Evolutionary conservation across 2,797 vertebrate species (phyloP).

Genomic region (Champsocephalus gunnari): DNA sequence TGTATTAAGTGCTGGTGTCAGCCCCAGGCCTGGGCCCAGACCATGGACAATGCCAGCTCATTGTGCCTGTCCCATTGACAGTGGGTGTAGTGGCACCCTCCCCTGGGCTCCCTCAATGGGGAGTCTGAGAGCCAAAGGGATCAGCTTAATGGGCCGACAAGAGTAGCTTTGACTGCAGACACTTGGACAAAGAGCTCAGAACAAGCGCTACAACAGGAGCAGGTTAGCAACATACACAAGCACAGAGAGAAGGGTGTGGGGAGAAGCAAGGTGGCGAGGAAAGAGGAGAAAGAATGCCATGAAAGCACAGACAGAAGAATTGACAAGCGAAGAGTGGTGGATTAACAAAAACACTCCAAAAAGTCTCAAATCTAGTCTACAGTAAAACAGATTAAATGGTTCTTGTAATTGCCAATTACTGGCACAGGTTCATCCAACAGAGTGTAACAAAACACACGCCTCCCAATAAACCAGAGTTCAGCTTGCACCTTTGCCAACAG

Average conservation of each 20-base stretch:
- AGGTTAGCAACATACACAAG: conserved; percentile 72
- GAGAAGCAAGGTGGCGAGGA: conserved; percentile 14
- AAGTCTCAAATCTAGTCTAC: conserved; percentile 12
- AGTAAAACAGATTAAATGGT: neutral
- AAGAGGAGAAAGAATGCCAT: conserved; percentile 19
- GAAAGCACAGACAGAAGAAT: conserved; percentile 6
- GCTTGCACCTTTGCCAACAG: conserved; percentile 52
- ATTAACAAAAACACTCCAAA: conserved; percentile 11
- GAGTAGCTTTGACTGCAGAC: conserved; percentile 83
- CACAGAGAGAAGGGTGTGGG: conserved; percentile 35
- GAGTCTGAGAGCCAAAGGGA: conserved; percentile 79
- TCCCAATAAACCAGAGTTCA: conserved; percentile 44
- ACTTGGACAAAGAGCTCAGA: conserved; percentile 76
- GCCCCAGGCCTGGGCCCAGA: conserved; percentile 72
- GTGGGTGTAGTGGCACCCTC: conserved; percentile 80
- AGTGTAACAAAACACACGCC: conserved; percentile 22
- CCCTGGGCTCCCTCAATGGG: conserved; percentile 77
- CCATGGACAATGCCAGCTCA: conserved; percentile 74
- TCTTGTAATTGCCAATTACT: conserved; percentile 13
- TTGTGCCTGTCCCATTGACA: conserved; percentile 78
- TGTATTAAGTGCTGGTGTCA: conserved; percentile 77
- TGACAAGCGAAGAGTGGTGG: conserved; percentile 8
- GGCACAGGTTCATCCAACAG: conserved; percentile 9
- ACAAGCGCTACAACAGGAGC: conserved; percentile 75
- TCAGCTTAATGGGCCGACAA: conserved; percentile 84